Conservation (phyloP, 2,888 invertebrate species). For the Pheosia gnoma region DNA sequence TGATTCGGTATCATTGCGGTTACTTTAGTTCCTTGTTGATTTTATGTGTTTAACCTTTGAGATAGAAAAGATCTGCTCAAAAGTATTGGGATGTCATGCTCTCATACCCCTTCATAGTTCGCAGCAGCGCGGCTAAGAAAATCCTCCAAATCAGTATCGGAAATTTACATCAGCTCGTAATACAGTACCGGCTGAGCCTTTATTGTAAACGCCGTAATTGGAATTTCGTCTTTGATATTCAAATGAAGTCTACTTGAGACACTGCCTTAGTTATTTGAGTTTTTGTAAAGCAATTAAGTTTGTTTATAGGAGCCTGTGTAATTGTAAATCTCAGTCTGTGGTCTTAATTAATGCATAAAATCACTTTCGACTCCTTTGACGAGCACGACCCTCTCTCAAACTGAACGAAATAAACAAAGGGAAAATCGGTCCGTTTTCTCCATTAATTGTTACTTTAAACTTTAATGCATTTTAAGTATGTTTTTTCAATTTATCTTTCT, state of each 20-base stretch:
- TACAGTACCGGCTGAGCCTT: conserved; percentile 79
- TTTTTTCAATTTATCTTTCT: conserved; percentile 18
- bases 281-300: conserved; percentile 84
- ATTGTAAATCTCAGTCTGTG: conserved; percentile 82
- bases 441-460: conserved; percentile 47
- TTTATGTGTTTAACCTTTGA: conserved; percentile 26
- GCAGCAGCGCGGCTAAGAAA: conserved; percentile 70
- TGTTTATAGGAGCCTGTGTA: conserved; percentile 80
- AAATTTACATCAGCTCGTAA: conserved; percentile 83
- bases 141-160: conserved; percentile 83
- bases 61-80: conserved; percentile 35
- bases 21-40: conserved; percentile 29
- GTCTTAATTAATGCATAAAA: conserved; percentile 80
- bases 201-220: conserved; percentile 84
- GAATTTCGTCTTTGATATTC: conserved; percentile 84
- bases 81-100: conserved; percentile 36
- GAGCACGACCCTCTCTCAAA: conserved; percentile 55
- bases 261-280: conserved; percentile 84
- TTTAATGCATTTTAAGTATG: conserved; percentile 29
- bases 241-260: conserved; percentile 83
- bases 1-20: conserved; percentile 16
- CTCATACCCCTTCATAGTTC: conserved; percentile 44
- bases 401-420: conserved; percentile 57
- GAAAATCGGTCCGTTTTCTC: conserved; percentile 45
- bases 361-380: conserved; percentile 69